Base-by-base conservation (phyloP, 2,113 vertebrate genomes). In the Chamaetylas fuelleborni region DNA sequence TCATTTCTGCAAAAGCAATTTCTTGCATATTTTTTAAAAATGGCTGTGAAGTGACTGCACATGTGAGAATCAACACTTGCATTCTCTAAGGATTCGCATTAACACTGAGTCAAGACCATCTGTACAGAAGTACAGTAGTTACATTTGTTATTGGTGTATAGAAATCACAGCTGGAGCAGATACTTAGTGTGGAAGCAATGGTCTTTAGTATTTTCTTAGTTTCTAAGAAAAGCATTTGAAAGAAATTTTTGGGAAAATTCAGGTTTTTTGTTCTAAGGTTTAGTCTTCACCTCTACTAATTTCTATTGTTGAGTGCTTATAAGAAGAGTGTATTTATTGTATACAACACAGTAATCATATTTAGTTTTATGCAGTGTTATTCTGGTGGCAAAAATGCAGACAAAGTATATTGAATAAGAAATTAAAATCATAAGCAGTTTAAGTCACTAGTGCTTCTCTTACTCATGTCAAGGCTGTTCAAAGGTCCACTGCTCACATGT, bases 161-260 rank as follows among this genome's bases (percentile, higher is more conserved):
- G 79, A 85, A 95, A 74, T 90, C 56, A 74, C 82, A 96, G 73
- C 73, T 95, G 81, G 76, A 96, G 45, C 40, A 60, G n/a, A 78
- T 83, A 70, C 15, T 78, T 95, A 58, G 45, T 64, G 56, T 22
- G 31, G 70, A 89, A 82, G 45, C 9, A 8, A 86, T 64, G 61
- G 9, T 61, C 92, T 95, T 51, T 77, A 43, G 36, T 28, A 43
- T 96, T 93, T 96, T 69, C 67, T 33, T 71, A 36, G 31, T 93
- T 93, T 77, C 76, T 88, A 90, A 88, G 58, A 77, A 91, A 90
- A 92, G 42, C 5, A 1, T 67, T 43, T 78, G 47, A 61, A 74
- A 92, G 12, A 14, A 94, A 60, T 67, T 54, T 29, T 84, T 94
- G 65, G 36, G 38, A 92, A 88, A 96, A 84, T 61, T 28, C n/a